Percentiles rank a stretch among this genome's conserved stretches.
Evolutionary conservation across 1,140 invertebrate species (phyloP).

Genomic region (Bradysia coprophila): DNA sequence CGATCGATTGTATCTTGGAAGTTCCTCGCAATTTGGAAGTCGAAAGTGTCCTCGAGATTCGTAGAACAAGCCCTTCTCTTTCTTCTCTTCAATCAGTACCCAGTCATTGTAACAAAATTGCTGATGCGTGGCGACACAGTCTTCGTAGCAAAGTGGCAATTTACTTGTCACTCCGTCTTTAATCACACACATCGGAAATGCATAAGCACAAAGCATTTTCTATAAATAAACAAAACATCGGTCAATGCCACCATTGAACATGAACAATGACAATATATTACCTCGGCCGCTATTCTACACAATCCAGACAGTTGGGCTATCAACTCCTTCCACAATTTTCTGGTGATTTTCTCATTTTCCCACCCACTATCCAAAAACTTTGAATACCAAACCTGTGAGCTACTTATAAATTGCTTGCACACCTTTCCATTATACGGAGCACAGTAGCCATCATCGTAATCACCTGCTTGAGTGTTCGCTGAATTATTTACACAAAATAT

Average conservation of each 20-base stretch:
- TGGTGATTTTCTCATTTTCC: slow-evolving; percentile 69
- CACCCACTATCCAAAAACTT: slow-evolving; percentile 43
- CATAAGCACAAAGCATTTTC: slow-evolving; percentile 78
- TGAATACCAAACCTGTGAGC: slow-evolving; percentile 68
- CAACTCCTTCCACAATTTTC: slow-evolving; percentile 66
- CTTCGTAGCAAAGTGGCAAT: slow-evolving; percentile 74
- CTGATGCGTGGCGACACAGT: slow-evolving; percentile 75
- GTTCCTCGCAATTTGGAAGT: slow-evolving; percentile 63
- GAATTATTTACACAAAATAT: too few relatives aligned
- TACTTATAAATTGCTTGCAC: slow-evolving; percentile 60
- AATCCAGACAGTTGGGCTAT: slow-evolving; percentile 58
- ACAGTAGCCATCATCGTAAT: slow-evolving; percentile 52
- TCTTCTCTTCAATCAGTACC: slow-evolving; percentile 78
- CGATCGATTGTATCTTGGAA: slow-evolving; percentile 46
- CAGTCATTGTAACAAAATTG: slow-evolving; percentile 87
- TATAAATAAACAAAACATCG: slow-evolving; percentile 14
- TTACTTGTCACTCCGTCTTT: slow-evolving; percentile 31
- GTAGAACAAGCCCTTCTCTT: slow-evolving; percentile 53
- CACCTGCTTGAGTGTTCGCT: too few relatives aligned
- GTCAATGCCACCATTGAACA: not conserved
- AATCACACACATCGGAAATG: slow-evolving; percentile 70
- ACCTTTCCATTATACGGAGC: slow-evolving; percentile 74
- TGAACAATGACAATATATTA: slow-evolving; percentile 14
- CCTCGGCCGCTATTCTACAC: slow-evolving; percentile 70
- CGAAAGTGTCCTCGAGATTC: slow-evolving; percentile 72